Evolutionary conservation across 1,140 invertebrate species (phyloP), one percentile per base, ranked within the genome.

Genomic region (Gerris buenoi): DNA sequence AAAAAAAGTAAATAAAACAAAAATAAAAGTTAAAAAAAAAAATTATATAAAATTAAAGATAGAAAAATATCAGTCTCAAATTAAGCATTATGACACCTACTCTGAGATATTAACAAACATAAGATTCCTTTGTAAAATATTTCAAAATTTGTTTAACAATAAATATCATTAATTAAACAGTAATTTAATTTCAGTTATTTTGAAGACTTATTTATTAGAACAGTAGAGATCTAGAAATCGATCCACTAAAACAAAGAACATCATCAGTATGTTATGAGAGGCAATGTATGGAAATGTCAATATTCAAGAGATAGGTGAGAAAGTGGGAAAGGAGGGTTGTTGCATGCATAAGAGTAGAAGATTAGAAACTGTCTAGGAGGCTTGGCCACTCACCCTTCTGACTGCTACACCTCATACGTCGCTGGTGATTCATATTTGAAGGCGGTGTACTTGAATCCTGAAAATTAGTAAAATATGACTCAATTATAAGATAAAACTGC

Each of bases 211-310:
- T 29, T 67, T 67, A 64, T 67, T 67, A 61, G 67, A 65, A 68
- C 33, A 68, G 67, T 68, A 68, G 63, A 68, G 63, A 65, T 68
- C 67, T 59, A 68, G 63, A 61, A 68, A 68, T 25, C 67, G 67
- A 68, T 68, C 67, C 27, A 68, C 67, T 68, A 65, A 68, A 68
- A 68, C 57, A 68, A 59, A 68, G 65, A 60, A 27, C 15, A 25
- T 13, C 10, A 29, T 64, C 22, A 64, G 1, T 25, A 29, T 28
- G 18, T 29, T 25, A 28, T 23, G 22, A 33, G 63, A 29, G n/a
- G 2, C 23, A 13, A 64, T 10, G 18, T 46, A 10, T 10, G 5
- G 18, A 46, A 46, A 10, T 10, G 33, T 18, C 5, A 46, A 46
- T 46, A 18, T 46, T 46, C 33, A 10, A 46, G 5, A 46, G 18